Conservation (phyloP, 2,888 invertebrate species). For the Epistrophe eligans region DNA sequence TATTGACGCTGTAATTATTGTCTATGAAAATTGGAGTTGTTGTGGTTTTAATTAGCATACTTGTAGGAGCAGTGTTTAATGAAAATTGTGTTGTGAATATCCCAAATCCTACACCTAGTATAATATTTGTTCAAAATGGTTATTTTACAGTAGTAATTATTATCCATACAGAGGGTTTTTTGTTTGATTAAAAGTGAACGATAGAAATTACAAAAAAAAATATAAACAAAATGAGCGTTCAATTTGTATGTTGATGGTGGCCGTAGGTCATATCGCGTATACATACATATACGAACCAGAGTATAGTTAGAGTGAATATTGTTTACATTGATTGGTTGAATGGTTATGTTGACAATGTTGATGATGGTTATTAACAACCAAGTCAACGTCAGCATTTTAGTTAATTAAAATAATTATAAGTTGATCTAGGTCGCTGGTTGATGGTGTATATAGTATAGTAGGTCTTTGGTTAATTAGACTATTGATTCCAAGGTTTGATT, state of each 20-base stretch:
- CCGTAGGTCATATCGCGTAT: neutral
- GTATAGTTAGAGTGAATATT: slow-evolving; percentile 31
- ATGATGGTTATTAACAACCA: slow-evolving; percentile 42
- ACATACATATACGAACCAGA: neutral
- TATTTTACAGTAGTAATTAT: neutral
- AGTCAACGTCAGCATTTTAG: slow-evolving; percentile 20
- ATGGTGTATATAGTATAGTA: neutral
- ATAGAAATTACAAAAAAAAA: slow-evolving; percentile 20
- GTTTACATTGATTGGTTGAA: slow-evolving; percentile 47
- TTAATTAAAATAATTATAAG: slow-evolving; percentile 33
- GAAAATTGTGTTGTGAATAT: neutral
- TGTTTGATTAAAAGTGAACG: slow-evolving; percentile 50
- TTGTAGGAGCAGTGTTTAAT: slow-evolving; percentile 31
- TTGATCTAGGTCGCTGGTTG: slow-evolving; percentile 26
- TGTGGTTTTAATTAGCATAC: slow-evolving; percentile 69
- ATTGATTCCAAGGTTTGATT: neutral
- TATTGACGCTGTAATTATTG: slow-evolving; percentile 45
- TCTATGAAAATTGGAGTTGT: slow-evolving; percentile 40
- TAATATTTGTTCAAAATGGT: neutral
- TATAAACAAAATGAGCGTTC: slow-evolving; percentile 17
- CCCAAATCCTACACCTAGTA: neutral
- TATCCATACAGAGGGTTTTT: slow-evolving; percentile 13
- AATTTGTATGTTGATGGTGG: slow-evolving; percentile 31
- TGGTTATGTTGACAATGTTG: slow-evolving; percentile 48
- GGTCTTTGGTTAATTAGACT: slow-evolving; percentile 16